Base-by-base conservation (phyloP, 2,888 invertebrate species). In the Limnephilus marmoratus region DNA sequence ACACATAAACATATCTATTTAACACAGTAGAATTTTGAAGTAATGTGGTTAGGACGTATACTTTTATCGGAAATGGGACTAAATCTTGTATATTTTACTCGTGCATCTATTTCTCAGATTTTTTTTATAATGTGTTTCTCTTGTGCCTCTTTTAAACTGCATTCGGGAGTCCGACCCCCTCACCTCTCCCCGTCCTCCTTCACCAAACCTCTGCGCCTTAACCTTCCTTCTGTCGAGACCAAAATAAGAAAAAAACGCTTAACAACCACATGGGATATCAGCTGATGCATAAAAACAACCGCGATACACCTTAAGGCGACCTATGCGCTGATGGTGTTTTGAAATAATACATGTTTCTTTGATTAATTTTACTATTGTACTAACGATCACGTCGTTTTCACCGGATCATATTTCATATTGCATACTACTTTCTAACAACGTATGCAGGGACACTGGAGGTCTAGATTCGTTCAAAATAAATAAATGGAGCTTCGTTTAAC, bases 211-310 rank as follows among this genome's bases (percentile, higher is more conserved):
- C 89, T 37, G 24, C 68, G 53, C 85, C 92, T 88, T 89, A 80
- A 85, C 92, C 81, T 90, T 85, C 91, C 85, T 89, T 34, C 37
- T 85, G 80, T 80, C 29, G 68, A 81, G 90, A 68, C 91, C 87
- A 85, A 90, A 82, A 91, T 31, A 90, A 87, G 80, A 68, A 92
- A 90, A 91, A 92, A 92, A 92, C 90, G 87, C 34, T 82, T 82
- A 93, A 91, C 92, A 93, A 93, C 91, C 93, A 93, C 93, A 92
- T 93, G 93, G 93, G 91, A 91, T 92, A 93, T 93, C 93, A 93
- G 93, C 93, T 93, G 93, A 93, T 93, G 93, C 93, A 68, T 87
- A 90, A 93, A 93, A 93, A 92, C 93, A 89, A 45, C 90, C 82
- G 91, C 80, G 90, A 53, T 91, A 91, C 91, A 92, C 83, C 91